Percentiles rank a stretch among this genome's conserved stretches.
Conservation (phyloP, 2,888 invertebrate genomes). For the Oligia fasciuncula region DNA sequence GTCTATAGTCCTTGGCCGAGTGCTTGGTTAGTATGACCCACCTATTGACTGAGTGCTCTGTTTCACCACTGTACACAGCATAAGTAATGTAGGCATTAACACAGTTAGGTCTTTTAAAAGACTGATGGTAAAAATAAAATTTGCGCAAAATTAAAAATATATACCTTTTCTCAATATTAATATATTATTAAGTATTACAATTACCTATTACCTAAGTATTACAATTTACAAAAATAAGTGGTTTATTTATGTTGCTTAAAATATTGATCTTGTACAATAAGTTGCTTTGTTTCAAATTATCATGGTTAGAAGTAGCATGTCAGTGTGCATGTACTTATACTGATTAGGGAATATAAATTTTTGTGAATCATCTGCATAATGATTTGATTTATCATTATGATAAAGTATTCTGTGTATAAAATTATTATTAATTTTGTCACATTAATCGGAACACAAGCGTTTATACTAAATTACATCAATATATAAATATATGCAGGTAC, state of each 20-base stretch:
- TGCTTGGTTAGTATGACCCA: background rate
- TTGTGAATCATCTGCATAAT: background rate
- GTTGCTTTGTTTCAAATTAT: background rate
- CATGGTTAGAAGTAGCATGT: background rate
- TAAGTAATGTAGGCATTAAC: background rate
- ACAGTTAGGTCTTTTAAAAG: background rate
- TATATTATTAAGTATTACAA: background rate
- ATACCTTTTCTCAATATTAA: background rate
- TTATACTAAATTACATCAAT: background rate
- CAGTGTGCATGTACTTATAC: background rate
- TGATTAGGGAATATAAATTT: background rate
- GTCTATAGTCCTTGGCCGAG: too few relatives aligned
- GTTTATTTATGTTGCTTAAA: background rate
- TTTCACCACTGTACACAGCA: background rate
- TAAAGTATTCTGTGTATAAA: slow-evolving; percentile 1
- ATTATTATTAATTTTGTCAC: background rate
- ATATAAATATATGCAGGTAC: slow-evolving; percentile 64
- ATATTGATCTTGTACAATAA: background rate
- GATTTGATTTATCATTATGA: background rate
- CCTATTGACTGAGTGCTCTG: background rate
- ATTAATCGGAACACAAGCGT: background rate
- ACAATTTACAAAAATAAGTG: background rate
- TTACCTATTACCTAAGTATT: too few relatives aligned
- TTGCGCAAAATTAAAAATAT: background rate
- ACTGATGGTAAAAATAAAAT: background rate